A percentile compares a stretch with the other conserved stretches of the same genome.
Conservation (phyloP, 1,140 invertebrate species). For the Drosophila navojoa region DNA sequence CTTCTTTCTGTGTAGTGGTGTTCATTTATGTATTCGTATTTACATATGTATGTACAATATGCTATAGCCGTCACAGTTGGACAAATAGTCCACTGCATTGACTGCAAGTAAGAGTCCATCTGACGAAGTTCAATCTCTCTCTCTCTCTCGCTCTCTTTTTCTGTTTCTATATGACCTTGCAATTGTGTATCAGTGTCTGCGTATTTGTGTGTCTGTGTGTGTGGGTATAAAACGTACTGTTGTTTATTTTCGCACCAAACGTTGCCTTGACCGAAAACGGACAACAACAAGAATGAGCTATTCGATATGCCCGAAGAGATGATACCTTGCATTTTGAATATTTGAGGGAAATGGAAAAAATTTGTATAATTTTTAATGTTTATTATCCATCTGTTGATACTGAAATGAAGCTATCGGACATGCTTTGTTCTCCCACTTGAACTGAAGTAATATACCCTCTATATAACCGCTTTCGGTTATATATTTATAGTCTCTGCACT, state of each 20-base stretch:
- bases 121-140: background rate
- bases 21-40: slow-evolving; percentile 3
- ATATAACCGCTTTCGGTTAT: no score
- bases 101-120: slow-evolving; percentile 24
- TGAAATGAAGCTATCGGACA: no score
- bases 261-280: slow-evolving; percentile 36
- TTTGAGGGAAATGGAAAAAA: no score
- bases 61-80: slow-evolving; percentile 27
- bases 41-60: no score
- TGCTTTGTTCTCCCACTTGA: no score
- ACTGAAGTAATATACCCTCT: no score
- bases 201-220: background rate
- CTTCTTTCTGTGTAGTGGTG: background rate
- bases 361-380: no score
- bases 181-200: slow-evolving; percentile 3
- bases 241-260: slow-evolving; percentile 13
- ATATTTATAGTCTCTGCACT: background rate
- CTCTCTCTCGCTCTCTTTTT: slow-evolving; percentile 4
- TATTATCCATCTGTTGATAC: no score
- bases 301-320: background rate
- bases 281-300: slow-evolving; percentile 1
- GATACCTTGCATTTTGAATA: background rate
- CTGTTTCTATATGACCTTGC: slow-evolving; percentile 1
- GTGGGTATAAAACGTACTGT: slow-evolving; percentile 15
- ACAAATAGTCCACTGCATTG: slow-evolving; percentile 39